phyloP scores from a whole-genome alignment of 2,888 invertebrate genomes.

The Leucoptera coffeella region DNA sequence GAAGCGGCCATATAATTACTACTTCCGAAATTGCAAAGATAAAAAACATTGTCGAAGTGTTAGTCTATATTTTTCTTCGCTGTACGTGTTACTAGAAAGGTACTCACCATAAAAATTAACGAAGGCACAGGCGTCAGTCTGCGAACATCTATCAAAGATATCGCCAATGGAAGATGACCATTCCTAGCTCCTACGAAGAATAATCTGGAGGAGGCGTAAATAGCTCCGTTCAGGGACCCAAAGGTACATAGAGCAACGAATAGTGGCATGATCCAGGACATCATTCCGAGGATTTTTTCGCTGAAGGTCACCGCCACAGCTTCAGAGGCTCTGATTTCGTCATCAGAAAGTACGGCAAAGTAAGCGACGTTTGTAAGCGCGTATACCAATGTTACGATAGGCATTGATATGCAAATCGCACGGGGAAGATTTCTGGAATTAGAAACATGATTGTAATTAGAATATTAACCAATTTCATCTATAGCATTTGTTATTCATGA shows the following conservation, averaged over 20 bases:
- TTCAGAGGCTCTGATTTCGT: slow-evolving; percentile 74
- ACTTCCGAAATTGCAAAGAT: too few species aligned
- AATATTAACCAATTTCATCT: too few species aligned
- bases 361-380: slow-evolving; percentile 85
- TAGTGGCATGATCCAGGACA: slow-evolving; percentile 91
- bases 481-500: too few species aligned
- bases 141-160: slow-evolving; percentile 76
- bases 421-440: slow-evolving; percentile 75
- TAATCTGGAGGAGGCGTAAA: slow-evolving; percentile 88
- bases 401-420: slow-evolving; percentile 90
- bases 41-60: too few species aligned
- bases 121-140: slow-evolving; percentile 83
- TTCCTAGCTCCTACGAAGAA: slow-evolving; percentile 88
- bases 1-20: too few species aligned
- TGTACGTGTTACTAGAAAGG: too few species aligned
- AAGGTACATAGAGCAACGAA: slow-evolving; percentile 96
- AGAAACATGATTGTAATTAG: too few species aligned
- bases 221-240: slow-evolving; percentile 91
- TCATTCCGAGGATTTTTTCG: slow-evolving; percentile 74
- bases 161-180: slow-evolving; percentile 80
- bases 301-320: slow-evolving; percentile 95
- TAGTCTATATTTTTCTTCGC: too few species aligned
- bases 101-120: slow-evolving; percentile 75
- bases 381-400: slow-evolving; percentile 83
- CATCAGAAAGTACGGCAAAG: slow-evolving; percentile 77